Conservation (phyloP, 2,888 invertebrate genomes). For the Sphaerophoria rueppellii region DNA sequence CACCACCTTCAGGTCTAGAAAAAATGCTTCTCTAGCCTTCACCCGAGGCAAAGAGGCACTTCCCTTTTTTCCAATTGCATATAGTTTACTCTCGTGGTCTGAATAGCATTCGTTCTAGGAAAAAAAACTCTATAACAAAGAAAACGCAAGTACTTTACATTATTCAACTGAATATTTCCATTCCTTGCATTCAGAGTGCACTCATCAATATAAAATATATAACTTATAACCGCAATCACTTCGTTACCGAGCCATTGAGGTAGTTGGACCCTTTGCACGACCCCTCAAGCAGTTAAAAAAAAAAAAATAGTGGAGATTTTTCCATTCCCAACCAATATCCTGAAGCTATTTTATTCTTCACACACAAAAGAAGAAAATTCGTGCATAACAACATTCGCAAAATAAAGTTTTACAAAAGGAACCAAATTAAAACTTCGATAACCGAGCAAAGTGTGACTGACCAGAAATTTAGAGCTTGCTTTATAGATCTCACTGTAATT, state of each 20-base stretch:
- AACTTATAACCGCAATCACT: slow-evolving; percentile 4
- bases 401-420: slow-evolving; percentile 17
- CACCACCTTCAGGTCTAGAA: not conserved
- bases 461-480: slow-evolving; percentile 16
- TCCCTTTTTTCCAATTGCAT: slow-evolving; percentile 1
- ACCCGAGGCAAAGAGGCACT: not conserved
- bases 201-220: slow-evolving; percentile 24
- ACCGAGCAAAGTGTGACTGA: slow-evolving; percentile 27
- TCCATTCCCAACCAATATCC: not conserved
- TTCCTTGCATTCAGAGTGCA: slow-evolving; percentile 6
- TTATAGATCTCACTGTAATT: slow-evolving; percentile 17
- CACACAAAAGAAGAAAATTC: slow-evolving; percentile 1
- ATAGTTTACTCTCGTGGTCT: not conserved
- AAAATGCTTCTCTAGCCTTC: not conserved
- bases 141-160: not conserved
- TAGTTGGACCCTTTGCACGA: not conserved
- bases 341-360: not conserved
- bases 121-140: not conserved
- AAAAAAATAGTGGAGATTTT: not conserved
- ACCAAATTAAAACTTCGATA: not conserved
- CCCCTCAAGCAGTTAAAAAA: not conserved
- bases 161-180: slow-evolving; percentile 9
- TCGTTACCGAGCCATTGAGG: not conserved
- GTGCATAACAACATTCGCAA: not conserved
- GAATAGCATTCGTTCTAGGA: not conserved